A percentile compares a stretch with the other conserved stretches of the same genome.
These are phyloP conservation scores for Altica lythri DNA, from an alignment of 2,888 invertebrate species.

Conservation along the genomic window DNA sequence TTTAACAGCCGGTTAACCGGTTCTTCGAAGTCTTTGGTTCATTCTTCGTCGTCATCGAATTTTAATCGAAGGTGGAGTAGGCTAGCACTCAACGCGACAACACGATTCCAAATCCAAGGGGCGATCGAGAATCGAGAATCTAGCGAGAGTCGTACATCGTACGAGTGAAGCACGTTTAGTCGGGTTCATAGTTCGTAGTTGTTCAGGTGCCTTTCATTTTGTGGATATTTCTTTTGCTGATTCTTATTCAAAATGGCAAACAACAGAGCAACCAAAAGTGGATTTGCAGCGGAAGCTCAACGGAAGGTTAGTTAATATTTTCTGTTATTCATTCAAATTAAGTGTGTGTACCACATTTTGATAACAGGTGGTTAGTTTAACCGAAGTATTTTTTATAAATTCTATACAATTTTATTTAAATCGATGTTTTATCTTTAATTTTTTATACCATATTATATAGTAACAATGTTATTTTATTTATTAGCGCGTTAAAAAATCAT, in stretches of 20 bases:
- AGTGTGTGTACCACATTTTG: not conserved
- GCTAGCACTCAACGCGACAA: slow-evolving; percentile 7
- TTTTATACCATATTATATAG: no score
- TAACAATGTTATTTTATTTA: no score
- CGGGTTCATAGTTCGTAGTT: slow-evolving; percentile 29
- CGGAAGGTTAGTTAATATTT: slow-evolving; percentile 71
- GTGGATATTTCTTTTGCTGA: slow-evolving; percentile 22
- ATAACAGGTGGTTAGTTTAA: slow-evolving; percentile 28
- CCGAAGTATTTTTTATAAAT: not conserved
- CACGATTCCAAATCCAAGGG: slow-evolving; percentile 5
- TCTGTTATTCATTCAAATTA: not conserved
- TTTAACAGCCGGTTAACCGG: slow-evolving; percentile 35
- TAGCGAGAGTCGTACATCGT: slow-evolving; percentile 1
- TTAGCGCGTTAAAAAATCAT: no score
- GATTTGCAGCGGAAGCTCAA: slow-evolving; percentile 96
- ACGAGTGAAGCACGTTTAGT: slow-evolving; percentile 22
- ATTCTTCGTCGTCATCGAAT: slow-evolving; percentile 35
- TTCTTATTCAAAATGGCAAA: slow-evolving; percentile 67
- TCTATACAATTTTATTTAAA: no score
- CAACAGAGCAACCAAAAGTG: slow-evolving; percentile 86
- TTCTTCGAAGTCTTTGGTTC: slow-evolving; percentile 27
- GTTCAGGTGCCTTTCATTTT: slow-evolving; percentile 28
- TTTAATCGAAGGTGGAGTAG: slow-evolving; percentile 31
- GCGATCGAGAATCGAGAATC: no score
- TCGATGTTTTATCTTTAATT: no score